phyloP scores from a whole-genome alignment of 2,888 invertebrate genomes.

The Fissipunctia ypsillon region DNA sequence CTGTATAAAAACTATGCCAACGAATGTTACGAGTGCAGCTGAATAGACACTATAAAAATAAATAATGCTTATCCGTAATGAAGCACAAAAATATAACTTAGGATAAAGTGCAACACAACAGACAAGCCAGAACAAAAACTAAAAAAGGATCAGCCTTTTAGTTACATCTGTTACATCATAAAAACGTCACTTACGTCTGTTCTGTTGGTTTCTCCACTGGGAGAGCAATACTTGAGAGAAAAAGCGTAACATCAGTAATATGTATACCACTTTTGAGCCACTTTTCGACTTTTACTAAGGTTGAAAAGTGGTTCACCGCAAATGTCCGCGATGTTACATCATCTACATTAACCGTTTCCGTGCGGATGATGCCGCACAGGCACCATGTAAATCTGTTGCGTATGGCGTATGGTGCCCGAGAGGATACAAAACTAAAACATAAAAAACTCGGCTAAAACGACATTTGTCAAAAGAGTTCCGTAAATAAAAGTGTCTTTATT shows the following conservation, averaged over 20 bases:
- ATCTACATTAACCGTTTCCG: too few species aligned
- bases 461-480: too few species aligned
- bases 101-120: not conserved
- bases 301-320: too few species aligned
- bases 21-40: not conserved
- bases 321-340: too few species aligned
- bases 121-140: slow-evolving; percentile 9
- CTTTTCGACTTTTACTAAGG: too few species aligned
- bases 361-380: too few species aligned
- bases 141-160: slow-evolving; percentile 13
- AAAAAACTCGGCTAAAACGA: too few species aligned
- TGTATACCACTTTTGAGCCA: not conserved
- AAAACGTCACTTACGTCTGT: slow-evolving; percentile 74
- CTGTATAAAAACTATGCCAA: not conserved
- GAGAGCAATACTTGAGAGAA: slow-evolving; percentile 75
- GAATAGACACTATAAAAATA: not conserved
- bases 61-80: not conserved
- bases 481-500: too few species aligned
- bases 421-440: too few species aligned
- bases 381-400: too few species aligned
- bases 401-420: too few species aligned
- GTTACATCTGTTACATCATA: slow-evolving; percentile 29
- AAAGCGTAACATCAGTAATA: slow-evolving; percentile 52
- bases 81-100: slow-evolving; percentile 1
- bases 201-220: slow-evolving; percentile 76